These are phyloP conservation scores for Geophilus truncorum DNA, from an alignment of 2,888 invertebrate genomes.

Conservation along the genomic window DNA sequence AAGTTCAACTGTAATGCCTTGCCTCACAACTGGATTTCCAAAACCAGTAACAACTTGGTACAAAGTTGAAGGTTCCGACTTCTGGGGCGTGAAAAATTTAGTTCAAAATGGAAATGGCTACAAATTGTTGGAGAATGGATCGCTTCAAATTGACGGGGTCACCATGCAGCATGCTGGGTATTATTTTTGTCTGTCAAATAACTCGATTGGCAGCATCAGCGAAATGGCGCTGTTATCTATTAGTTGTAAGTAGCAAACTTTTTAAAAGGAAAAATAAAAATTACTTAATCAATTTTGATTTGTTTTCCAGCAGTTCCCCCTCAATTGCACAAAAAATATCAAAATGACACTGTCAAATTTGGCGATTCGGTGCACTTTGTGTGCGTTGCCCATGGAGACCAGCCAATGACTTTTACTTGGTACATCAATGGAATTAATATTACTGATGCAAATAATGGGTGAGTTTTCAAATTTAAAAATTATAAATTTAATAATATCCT, in stretches of 20 bases:
- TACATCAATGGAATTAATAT: constrained; percentile 38
- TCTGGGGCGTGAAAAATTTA: no score
- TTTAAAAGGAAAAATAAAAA: not conserved
- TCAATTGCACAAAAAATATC: not conserved
- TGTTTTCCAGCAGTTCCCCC: not conserved
- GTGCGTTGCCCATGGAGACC: constrained; percentile 48
- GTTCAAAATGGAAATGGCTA: no score
- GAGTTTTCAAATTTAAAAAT: no score
- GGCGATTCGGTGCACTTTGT: constrained; percentile 36
- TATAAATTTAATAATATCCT: no score
- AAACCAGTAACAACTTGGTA: constrained; percentile 36
- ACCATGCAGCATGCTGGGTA: not conserved
- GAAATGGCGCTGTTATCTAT: no score
- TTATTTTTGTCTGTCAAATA: not conserved
- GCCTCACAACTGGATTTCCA: constrained; percentile 35
- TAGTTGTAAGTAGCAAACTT: not conserved
- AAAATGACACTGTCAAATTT: constrained; percentile 45
- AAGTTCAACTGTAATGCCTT: constrained; percentile 31
- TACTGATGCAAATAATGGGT: not conserved
- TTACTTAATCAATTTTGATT: not conserved
- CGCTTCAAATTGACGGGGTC: not conserved
- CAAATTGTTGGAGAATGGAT: not conserved
- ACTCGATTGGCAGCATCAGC: not conserved
- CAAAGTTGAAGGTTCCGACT: constrained; percentile 5
- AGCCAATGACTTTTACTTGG: constrained; percentile 47